Evolutionary conservation across 2,888 invertebrate genomes (phyloP).

Genomic region (Eumacrocentrus americanus): DNA sequence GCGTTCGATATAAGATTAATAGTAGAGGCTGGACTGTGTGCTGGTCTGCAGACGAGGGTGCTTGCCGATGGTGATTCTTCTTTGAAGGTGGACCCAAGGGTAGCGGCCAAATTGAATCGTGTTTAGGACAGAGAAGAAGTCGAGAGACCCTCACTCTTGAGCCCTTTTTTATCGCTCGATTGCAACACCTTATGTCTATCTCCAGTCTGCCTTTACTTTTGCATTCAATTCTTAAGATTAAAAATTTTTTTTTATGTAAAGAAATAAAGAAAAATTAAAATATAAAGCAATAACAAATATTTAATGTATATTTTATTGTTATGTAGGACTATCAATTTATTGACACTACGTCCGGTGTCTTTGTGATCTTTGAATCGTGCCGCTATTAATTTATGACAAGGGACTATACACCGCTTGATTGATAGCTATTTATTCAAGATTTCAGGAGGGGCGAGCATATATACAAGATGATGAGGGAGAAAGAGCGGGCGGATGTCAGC

Average conservation of each 20-base stretch:
- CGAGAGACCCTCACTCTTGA: background rate
- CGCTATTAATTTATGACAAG: slow-evolving; percentile 38
- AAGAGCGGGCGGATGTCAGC: slow-evolving; percentile 34
- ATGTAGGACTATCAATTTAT: slow-evolving; percentile 8
- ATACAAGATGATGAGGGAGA: background rate
- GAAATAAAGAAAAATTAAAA: too few relatives aligned
- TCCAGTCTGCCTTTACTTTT: background rate
- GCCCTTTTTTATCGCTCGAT: slow-evolving; percentile 16
- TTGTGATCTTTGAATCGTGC: slow-evolving; percentile 31
- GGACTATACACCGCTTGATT: slow-evolving; percentile 41
- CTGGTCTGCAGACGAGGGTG: slow-evolving; percentile 43
- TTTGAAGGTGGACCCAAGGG: slow-evolving; percentile 60
- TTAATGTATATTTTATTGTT: slow-evolving; percentile 4
- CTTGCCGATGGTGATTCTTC: slow-evolving; percentile 57
- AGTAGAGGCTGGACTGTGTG: slow-evolving; percentile 48
- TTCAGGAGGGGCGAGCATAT: slow-evolving; percentile 34
- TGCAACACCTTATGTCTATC: slow-evolving; percentile 23
- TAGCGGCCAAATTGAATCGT: slow-evolving; percentile 61
- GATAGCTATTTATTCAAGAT: slow-evolving; percentile 46
- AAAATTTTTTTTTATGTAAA: background rate
- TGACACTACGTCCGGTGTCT: slow-evolving; percentile 9
- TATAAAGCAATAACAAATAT: too few relatives aligned
- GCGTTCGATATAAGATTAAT: slow-evolving; percentile 62
- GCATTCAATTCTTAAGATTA: background rate
- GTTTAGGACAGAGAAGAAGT: slow-evolving; percentile 54